Evolutionary conservation across 2,797 vertebrate genomes (phyloP), one percentile per base, ranked within the genome.

Genomic region (Vespertilio murinus): DNA sequence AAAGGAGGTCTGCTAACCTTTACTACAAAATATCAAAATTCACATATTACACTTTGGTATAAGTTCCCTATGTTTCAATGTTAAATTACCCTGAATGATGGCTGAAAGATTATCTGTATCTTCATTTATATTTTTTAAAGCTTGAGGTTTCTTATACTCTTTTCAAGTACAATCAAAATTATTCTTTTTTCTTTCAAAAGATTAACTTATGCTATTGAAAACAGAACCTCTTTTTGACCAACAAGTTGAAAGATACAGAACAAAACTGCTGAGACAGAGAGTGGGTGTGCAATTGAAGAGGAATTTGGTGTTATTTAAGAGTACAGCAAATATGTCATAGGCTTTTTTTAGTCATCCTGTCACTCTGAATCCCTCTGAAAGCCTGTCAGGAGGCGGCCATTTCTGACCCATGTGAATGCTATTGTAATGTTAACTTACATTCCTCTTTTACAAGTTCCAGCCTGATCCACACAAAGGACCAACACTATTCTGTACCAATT

Each of bases 231-330:
- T 82, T 90, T 94, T 80, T 67, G 28, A 79, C 13, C 18, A 93
- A 88, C 8, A 88, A 33, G 13, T 45, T 70, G 17, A 79, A 95
- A 89, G 49, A 93, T 23, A 56, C 23, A 84, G 91, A 96, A 79
- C 23, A 86, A 81, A 81, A 82, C 67, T 74, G 73, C 47, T 82
- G 40, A 75, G 77, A 71, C 42, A 65, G n/a, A 18, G 61, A n/a
- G n/a, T 1, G 67, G 22, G n/a, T 7, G 4, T 14, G 14, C 38
- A 40, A 78, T 0, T 85, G 28, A 88, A 91, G 83, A 86, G 75
- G 80, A 95, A 92, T 78, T 52, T 42, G 59, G 49, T 73, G 64
- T 91, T 96, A 83, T 88, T 89, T 85, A 87, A 89, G 61, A 81
- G 30, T 52, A 83, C 42, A 49, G 71, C 52, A 77, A 94, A 87